Evolutionary conservation across 2,797 vertebrate species (phyloP).

Genomic region (Argya squamiceps): DNA sequence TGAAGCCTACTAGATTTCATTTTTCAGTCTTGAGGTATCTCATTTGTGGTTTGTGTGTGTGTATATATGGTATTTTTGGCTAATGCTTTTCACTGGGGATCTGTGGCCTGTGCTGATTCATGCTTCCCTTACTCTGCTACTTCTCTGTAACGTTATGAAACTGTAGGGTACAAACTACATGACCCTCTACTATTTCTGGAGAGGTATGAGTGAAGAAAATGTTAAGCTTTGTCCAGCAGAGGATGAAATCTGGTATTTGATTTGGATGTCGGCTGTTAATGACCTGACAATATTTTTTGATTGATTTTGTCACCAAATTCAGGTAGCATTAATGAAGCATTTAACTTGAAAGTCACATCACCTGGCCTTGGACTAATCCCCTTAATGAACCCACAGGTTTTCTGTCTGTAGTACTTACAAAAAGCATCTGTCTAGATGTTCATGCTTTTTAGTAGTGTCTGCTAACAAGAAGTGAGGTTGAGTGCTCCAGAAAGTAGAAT

Average conservation of each 20-base stretch:
- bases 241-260: not conserved
- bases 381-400: not conserved
- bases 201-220: not conserved
- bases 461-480: not conserved
- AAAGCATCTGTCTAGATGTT: not conserved
- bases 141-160: not conserved
- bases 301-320: not conserved
- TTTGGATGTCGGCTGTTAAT: not conserved
- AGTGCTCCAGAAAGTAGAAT: not conserved
- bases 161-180: not conserved
- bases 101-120: not conserved
- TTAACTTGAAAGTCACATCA: not conserved
- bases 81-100: not conserved
- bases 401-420: not conserved
- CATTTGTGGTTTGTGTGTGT: not conserved
- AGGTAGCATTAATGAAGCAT: not conserved
- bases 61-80: not conserved
- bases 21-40: not conserved
- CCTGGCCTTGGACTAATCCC: not conserved
- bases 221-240: not conserved
- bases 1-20: not conserved
- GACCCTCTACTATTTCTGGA: not conserved
- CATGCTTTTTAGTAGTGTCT: not conserved
- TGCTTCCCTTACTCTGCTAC: not conserved
- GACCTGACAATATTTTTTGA: not conserved